Evolutionary conservation across 2,888 invertebrate genomes (phyloP), one percentile per base, ranked within the genome.

Genomic region (Andrena marginata): DNA sequence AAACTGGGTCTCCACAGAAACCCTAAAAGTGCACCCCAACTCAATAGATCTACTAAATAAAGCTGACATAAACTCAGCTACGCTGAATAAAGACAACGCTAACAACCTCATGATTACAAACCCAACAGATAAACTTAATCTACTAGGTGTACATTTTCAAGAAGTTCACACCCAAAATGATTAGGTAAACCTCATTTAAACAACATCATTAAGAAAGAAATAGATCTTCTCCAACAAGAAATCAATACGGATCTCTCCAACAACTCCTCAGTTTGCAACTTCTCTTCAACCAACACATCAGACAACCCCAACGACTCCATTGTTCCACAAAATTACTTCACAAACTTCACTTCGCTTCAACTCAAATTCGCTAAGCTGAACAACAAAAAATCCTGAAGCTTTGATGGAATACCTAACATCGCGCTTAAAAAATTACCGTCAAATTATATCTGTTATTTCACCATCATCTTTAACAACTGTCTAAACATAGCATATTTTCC

Each of bases 351-450:
- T 2, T 31, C n/a, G 0, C 20, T 2, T 13, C 67, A 20, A 0
- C 23, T 70, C 0, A 56, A 63, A 23, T 33, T 33, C 8, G 33
- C 8, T 8, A 56, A 48, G 1, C 60, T 77, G 1, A 77, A 72
- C 13, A 72, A 67, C 7, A 77, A 67, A 72, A 78, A 63, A 68
- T 78, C 73, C 0, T 10, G 49, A 13, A 60, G 74, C 2, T 74
- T 60, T 2, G 49, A 74, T 13, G 23, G 51, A 5, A 67, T 74
- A 1, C 73, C 63, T 0, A 73, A 69, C 13, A 68, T 63, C 16
- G 20, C 49, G 0, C 16, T 74, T 8, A 74, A 79, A 69, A 33
- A 73, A 0, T n/a, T 69, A 13, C 63, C 73, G 0, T 0, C 2
- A 0, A 23, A 2, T 3, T 71, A 65, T 10, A 65, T 76, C 0